Conservation (phyloP, 2,797 vertebrate genomes). For the Malacoctenus gilli region DNA sequence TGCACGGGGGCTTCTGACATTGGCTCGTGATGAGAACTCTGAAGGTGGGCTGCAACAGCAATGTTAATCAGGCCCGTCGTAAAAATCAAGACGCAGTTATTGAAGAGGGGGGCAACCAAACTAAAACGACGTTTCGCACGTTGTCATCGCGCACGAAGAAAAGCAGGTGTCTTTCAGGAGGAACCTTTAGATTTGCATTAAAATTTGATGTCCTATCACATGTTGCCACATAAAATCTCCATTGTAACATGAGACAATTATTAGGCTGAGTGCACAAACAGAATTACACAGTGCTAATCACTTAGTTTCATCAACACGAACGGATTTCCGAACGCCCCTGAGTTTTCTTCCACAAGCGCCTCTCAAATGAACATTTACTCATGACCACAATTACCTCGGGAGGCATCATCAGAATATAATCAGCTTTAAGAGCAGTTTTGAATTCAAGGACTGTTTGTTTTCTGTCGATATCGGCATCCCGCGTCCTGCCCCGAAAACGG, state of each 20-base stretch:
- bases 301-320: constrained; percentile 24
- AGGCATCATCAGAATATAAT: constrained; percentile 25
- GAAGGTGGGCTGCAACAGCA: constrained; percentile 34
- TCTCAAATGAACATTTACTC: constrained; percentile 22
- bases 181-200: constrained; percentile 4
- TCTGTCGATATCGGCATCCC: constrained; percentile 17
- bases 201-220: constrained; percentile 7
- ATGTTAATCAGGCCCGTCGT: constrained; percentile 26
- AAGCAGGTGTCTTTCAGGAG: constrained; percentile 1
- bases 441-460: constrained; percentile 23
- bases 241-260: constrained; percentile 35
- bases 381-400: constrained; percentile 22
- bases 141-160: constrained; percentile 27
- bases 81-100: constrained; percentile 37
- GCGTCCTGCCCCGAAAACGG: not conserved
- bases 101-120: constrained; percentile 27
- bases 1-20: constrained; percentile 31
- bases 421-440: constrained; percentile 27
- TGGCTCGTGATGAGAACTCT: constrained; percentile 33
- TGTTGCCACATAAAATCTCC: constrained; percentile 14
- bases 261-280: constrained; percentile 49
- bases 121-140: constrained; percentile 3
- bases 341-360: constrained; percentile 14
- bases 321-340: not conserved
- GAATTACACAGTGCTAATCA: constrained; percentile 24